Evolutionary conservation across 1,140 invertebrate genomes (phyloP), one percentile per base, ranked within the genome.

Genomic region (Pogonognathellus flavescens): DNA sequence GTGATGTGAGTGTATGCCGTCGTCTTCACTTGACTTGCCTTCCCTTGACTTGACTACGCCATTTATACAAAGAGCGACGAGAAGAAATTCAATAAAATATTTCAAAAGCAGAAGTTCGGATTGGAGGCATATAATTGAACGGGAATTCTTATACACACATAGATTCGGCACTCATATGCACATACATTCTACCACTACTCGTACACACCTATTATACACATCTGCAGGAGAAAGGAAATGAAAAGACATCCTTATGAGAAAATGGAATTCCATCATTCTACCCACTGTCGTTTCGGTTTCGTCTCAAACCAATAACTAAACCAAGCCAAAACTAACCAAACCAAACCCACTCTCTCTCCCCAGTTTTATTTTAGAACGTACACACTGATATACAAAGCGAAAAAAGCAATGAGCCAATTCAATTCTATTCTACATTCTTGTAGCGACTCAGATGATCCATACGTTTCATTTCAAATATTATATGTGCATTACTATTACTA

Each of bases 201-300:
- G 31, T 10, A 50, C 82, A 52, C 60, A 86, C 82, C 82, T 82
- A 84, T 86, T 86, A 86, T 70, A 86, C 82, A 84, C 82, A 86
- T 86, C 82, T 86, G 86, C 57, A 86, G 82, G 82, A 86, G 86
- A 86, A 86, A 86, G 86, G 86, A 86, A 86, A 86, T 86, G 86
- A 86, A 86, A 86, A 84, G 83, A 70, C 76, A 66, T 81, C 70
- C 86, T 86, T 83, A 86, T 86, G 85, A 84, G 70, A 86, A 86
- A 86, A 86, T 86, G 85, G 85, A 86, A 86, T 86, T 86, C 85
- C 18, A 86, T 86, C 85, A 9, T 76, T n/a, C 31, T 76, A 41
- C 41, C 49, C 16, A 41, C 49, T 41, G 70, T 76, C 16, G 70
- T 50, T 76, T 76, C 41, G 25, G 25, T 76, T 76, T 76, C 25